Base-by-base conservation (phyloP, 2,888 invertebrate species). In the Eretmocerus hayati region DNA sequence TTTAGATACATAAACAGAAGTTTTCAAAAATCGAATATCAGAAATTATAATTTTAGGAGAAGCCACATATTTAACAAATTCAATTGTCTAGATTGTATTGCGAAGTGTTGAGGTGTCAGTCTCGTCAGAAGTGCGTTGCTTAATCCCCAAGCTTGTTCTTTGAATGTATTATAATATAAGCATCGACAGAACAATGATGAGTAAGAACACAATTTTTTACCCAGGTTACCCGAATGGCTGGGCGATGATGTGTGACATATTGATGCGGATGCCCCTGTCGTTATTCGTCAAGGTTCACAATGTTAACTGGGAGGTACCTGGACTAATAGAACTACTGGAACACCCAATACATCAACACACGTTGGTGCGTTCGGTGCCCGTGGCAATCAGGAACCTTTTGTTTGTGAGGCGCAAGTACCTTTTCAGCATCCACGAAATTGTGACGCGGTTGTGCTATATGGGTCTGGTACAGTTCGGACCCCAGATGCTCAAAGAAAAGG, bases 391-490 rank as follows among this genome's bases (percentile, higher is more conserved):
- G 23, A 74, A 75, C 45, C 66, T 74, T 13, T 61, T 84, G 2
- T 62, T 81, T n/a, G 66, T 69, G 36, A 74, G 73, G 21, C 71
- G 83, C 15, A 79, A 77, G 57, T 83, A 82, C 60, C 74, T 84
- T 41, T 77, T 75, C 59, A 68, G 73, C 19, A 73, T 83, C 48
- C 73, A 78, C 56, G 79, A 79, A 32, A 73, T 75, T 2, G 64
- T 84, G 20, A 72, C 73, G 2, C 69, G 76, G n/a, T 70, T 88
- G 1, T 80, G 80, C 55, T 80, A 79, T 52, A 76, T 85, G 58
- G 86, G 88, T 0, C 66, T 89, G 11, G 56, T 85, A 9, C 84
- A 87, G 59, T 80, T 84, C 59, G 83, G 84, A 0, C 79, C 82
- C 0, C 78, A 81, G 50, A 71, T 75, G 40, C 69, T 77, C 23